Evolutionary conservation across 2,113 vertebrate species (phyloP), one percentile per base, ranked within the genome.

Genomic region (Sylvietta virens): DNA sequence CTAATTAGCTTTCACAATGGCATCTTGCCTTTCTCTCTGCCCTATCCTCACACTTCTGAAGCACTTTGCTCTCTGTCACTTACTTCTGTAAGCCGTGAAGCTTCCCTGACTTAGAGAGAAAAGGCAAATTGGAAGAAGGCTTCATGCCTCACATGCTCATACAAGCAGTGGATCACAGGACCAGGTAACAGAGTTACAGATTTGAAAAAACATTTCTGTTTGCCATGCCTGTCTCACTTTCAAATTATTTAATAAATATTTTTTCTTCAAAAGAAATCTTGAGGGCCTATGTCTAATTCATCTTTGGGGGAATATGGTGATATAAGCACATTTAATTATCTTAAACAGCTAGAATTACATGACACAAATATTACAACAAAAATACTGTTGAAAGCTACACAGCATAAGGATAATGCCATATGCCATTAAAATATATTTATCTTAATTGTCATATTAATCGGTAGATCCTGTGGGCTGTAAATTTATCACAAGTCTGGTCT

Each of bases 401-500:
- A 78, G 90, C 56, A 42, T 64, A 83, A 86, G 44, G 54, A 50
- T 71, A 83, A 60, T 42, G 20, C 73, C 72, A 61, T 78, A 93
- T 85, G 57, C 40, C 81, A 88, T 88, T 90, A 81, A 90, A 96
- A 93, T 65, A 50, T 21, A 80, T 91, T 87, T 89, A 60, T 64
- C 45, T 82, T 80, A 91, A 69, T 66, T 93, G 67, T 80, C 56
- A 4, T 79, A 76, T 69, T 74, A 80, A 93, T 93, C 2, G 10
- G 17, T 64, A 79, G 62, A 85, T 92, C 45, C 54, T 81, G 64
- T 83, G 86, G 67, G 67, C 50, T 93, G 42, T 60, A 95, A 81
- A 70, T 44, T 66, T 90, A 42, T 31, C 74, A 83, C 2, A 17
- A 90, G 35, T 86, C 64, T 92, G 40, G 81, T 23, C 64, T 93